Evolutionary conservation across 1,140 invertebrate species (phyloP).

Genomic region (Drosophila kurseongensis): DNA sequence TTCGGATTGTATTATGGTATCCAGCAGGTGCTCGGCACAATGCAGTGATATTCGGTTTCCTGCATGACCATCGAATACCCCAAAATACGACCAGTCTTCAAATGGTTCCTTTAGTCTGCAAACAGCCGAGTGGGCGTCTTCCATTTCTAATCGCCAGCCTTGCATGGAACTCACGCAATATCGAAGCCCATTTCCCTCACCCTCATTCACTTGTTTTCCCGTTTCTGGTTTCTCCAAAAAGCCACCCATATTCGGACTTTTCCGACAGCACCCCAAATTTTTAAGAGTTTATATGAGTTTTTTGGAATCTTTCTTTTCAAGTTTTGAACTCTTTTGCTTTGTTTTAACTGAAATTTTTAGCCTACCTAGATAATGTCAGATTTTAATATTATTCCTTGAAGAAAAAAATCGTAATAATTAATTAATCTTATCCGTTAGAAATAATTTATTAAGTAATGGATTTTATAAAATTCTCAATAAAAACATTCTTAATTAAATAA

Average conservation of each 20-base stretch:
- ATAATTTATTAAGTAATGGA: no score
- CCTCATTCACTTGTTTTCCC: conserved; percentile 8
- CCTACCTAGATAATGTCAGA: no score
- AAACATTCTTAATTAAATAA: no score
- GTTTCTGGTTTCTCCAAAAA: conserved; percentile 20
- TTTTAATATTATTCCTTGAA: no score
- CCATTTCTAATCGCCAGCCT: conserved; percentile 30
- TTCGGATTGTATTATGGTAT: neutral
- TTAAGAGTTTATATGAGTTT: no score
- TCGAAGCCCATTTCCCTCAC: conserved; percentile 17
- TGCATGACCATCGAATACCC: conserved; percentile 26
- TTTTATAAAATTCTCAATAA: no score
- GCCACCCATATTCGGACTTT: conserved; percentile 6
- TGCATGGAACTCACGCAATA: conserved; percentile 30
- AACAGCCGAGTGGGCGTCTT: conserved; percentile 14
- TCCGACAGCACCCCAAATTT: conserved; percentile 7
- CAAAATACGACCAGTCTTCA: conserved; percentile 14
- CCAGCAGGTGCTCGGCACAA: conserved; percentile 13
- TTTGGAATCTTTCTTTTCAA: no score
- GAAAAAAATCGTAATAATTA: no score
- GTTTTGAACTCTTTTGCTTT: no score
- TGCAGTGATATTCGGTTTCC: conserved; percentile 3
- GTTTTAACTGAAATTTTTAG: no score
- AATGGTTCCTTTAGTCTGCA: neutral
- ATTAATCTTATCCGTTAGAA: no score